Conservation (phyloP, 2,113 vertebrate genomes). For the Danionella cerebrum region DNA sequence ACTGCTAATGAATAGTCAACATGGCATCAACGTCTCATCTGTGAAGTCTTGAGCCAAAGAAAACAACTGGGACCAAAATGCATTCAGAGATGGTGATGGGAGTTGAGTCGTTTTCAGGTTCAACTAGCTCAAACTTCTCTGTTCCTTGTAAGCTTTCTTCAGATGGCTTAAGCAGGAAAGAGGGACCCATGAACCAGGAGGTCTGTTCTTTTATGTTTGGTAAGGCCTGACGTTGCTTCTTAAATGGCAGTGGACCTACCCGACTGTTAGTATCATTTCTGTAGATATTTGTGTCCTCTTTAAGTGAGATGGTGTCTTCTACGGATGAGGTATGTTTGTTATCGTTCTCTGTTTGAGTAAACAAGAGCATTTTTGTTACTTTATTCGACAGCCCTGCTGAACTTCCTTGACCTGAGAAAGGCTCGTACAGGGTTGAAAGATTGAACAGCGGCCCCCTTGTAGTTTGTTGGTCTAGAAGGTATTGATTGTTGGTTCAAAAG, state of each 20-base stretch:
- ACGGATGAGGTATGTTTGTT: constrained; percentile 22
- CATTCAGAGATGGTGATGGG: too few relatives aligned
- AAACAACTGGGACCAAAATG: too few relatives aligned
- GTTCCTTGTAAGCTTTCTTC: background rate
- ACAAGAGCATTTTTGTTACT: background rate
- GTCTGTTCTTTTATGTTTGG: constrained; percentile 7
- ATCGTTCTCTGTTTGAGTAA: background rate
- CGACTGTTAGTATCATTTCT: too few relatives aligned
- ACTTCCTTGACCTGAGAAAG: background rate
- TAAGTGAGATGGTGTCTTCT: constrained; percentile 4
- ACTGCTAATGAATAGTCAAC: too few relatives aligned
- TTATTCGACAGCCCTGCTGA: background rate
- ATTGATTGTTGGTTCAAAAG: background rate
- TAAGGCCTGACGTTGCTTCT: background rate
- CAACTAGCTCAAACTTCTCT: too few relatives aligned
- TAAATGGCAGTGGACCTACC: constrained; percentile 27
- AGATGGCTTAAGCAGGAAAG: too few relatives aligned
- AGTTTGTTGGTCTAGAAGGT: constrained; percentile 2
- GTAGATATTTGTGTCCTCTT: constrained; percentile 20
- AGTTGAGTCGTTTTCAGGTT: too few relatives aligned
- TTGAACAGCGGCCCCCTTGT: background rate
- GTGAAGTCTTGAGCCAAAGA: too few relatives aligned
- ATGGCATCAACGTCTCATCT: too few relatives aligned
- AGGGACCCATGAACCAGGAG: too few relatives aligned
- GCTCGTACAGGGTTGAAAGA: constrained; percentile 4